phyloP scores from a whole-genome alignment of 2,113 vertebrate genomes.

The Muntiacus reevesi region DNA sequence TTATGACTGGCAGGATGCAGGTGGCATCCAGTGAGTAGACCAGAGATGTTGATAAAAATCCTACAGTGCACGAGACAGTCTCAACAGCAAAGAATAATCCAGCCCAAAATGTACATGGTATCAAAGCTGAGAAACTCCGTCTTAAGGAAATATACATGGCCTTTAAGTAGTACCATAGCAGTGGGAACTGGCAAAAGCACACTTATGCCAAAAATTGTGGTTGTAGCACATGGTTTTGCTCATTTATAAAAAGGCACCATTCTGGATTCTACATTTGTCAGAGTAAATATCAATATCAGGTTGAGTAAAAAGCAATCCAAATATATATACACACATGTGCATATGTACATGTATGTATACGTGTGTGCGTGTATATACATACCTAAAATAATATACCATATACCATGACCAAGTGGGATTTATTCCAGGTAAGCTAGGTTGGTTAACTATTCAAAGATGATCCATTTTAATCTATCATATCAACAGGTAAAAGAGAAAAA shows the following conservation, averaged over 20 bases:
- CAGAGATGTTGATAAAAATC: neutral
- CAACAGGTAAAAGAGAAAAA: neutral
- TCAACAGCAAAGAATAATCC: neutral
- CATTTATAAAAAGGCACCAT: neutral
- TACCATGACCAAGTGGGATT: neutral
- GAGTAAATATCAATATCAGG: neutral
- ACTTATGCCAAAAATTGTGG: neutral
- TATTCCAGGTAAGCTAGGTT: neutral
- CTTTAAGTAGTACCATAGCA: neutral
- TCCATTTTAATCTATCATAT: neutral
- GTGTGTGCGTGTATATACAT: neutral
- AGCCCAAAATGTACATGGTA: neutral
- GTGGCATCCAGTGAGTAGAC: neutral
- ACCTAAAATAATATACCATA: neutral
- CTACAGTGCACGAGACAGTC: neutral
- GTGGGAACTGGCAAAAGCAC: neutral
- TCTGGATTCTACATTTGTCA: neutral
- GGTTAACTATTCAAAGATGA: neutral
- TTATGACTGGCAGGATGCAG: neutral
- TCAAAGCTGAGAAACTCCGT: neutral
- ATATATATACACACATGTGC: neutral
- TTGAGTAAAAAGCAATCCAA: neutral
- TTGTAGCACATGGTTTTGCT: neutral
- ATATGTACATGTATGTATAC: rapidly evolving
- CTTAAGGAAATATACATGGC: neutral